Percentiles rank a stretch among this genome's conserved stretches.
Conservation (phyloP, 1,140 invertebrate species). For the Drosophila tristis region DNA sequence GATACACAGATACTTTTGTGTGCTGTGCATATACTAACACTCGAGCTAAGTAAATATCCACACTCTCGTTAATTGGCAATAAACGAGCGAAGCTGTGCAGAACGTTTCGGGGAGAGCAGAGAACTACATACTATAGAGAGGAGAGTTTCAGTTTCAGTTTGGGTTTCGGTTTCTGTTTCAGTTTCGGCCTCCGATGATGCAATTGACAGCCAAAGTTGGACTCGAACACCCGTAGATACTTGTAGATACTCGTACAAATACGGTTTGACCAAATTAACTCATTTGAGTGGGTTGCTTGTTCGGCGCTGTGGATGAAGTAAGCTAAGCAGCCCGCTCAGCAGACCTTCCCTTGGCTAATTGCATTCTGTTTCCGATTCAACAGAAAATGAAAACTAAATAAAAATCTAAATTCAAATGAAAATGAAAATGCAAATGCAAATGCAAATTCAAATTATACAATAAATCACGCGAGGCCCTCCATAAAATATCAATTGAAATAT, state of each 20-base stretch:
- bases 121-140: background rate
- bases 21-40: constrained; percentile 42
- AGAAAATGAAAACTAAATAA: constrained; percentile 2
- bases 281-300: constrained; percentile 23
- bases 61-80: constrained; percentile 66
- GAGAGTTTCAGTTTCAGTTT: constrained; percentile 7
- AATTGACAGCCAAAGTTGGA: constrained; percentile 39
- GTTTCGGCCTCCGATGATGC: constrained; percentile 46
- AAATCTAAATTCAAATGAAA: constrained; percentile 11
- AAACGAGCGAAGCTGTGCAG: constrained; percentile 39
- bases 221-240: constrained; percentile 2
- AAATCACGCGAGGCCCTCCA: constrained; percentile 19
- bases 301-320: constrained; percentile 9
- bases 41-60: constrained; percentile 54
- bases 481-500: constrained; percentile 39
- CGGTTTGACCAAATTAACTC: constrained; percentile 26
- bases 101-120: constrained; percentile 14
- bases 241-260: background rate
- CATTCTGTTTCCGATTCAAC: constrained; percentile 58
- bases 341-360: constrained; percentile 31
- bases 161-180: constrained; percentile 21
- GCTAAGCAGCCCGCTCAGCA: constrained; percentile 6
- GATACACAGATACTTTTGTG: constrained; percentile 10
- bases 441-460: constrained; percentile 18
- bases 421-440: constrained; percentile 11